Evolutionary conservation across 2,113 vertebrate species (phyloP).

Genomic region (Candoia aspera): DNA sequence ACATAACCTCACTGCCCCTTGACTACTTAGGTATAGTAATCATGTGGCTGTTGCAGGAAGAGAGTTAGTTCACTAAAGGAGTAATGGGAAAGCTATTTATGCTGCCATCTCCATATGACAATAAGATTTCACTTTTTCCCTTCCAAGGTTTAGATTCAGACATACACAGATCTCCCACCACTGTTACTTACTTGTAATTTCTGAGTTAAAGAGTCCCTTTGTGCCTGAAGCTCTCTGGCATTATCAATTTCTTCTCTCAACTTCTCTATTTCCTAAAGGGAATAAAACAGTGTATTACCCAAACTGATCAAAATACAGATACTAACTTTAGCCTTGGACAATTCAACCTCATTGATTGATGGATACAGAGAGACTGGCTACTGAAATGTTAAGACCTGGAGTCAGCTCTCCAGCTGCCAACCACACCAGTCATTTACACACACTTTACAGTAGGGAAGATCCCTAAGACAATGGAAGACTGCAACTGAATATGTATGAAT

Average conservation of each 20-base stretch:
- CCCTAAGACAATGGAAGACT: background rate
- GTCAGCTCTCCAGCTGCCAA: background rate
- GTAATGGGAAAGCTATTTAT: background rate
- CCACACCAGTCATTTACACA: background rate
- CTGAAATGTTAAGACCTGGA: background rate
- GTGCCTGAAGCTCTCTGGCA: conserved; percentile 92
- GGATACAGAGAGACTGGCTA: background rate
- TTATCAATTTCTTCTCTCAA: conserved; percentile 96
- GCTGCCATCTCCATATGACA: background rate
- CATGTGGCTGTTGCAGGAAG: background rate
- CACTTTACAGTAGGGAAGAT: background rate
- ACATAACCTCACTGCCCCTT: background rate
- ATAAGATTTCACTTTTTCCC: background rate
- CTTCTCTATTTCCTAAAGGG: conserved; percentile 92
- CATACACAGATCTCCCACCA: background rate
- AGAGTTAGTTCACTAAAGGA: background rate
- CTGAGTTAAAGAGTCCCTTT: conserved; percentile 91
- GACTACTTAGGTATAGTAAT: background rate
- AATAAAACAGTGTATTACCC: conserved; percentile 42
- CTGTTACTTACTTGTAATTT: conserved; percentile 86
- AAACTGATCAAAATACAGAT: background rate
- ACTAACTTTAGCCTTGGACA: background rate
- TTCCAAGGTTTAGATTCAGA: conserved; percentile 4
- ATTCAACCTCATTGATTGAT: background rate
- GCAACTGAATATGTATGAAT: background rate